These are phyloP conservation scores for Lophura nycthemera DNA, from an alignment of 2,113 vertebrate genomes.

Conservation along the genomic window DNA sequence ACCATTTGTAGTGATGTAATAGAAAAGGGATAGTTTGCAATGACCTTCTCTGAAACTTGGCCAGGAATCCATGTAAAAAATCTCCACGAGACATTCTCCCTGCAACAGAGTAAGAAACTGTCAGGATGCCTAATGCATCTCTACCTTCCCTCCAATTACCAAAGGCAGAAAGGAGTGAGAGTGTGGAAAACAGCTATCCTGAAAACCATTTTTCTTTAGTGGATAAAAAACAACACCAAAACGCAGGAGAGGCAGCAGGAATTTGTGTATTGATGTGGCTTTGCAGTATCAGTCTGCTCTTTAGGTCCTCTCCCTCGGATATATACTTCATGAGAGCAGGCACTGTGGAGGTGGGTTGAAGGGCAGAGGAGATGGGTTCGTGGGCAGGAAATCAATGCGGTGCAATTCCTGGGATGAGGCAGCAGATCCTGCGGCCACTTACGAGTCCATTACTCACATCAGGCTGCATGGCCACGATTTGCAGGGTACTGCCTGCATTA, in stretches of 20 bases:
- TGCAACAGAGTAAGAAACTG: neutral
- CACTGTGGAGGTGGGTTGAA: neutral
- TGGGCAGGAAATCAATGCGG: constrained; percentile 47
- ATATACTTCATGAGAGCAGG: neutral
- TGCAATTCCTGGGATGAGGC: constrained; percentile 33
- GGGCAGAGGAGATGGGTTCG: neutral
- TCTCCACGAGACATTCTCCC: neutral
- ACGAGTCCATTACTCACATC: neutral
- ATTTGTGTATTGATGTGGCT: neutral
- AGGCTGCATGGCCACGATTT: neutral
- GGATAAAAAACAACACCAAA: neutral
- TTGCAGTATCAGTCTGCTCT: neutral
- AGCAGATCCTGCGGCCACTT: constrained; percentile 19
- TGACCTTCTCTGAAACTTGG: constrained; percentile 19
- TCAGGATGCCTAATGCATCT: neutral
- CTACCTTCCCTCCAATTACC: neutral
- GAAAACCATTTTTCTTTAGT: neutral
- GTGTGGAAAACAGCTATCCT: neutral
- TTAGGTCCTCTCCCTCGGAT: neutral
- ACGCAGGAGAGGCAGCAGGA: neutral
- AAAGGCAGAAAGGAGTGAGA: neutral
- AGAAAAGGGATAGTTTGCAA: neutral
- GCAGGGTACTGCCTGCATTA: neutral
- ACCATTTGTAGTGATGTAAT: neutral
- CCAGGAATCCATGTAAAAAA: neutral